Evolutionary conservation across 2,113 vertebrate genomes (phyloP).

Genomic region (Laticauda colubrina): DNA sequence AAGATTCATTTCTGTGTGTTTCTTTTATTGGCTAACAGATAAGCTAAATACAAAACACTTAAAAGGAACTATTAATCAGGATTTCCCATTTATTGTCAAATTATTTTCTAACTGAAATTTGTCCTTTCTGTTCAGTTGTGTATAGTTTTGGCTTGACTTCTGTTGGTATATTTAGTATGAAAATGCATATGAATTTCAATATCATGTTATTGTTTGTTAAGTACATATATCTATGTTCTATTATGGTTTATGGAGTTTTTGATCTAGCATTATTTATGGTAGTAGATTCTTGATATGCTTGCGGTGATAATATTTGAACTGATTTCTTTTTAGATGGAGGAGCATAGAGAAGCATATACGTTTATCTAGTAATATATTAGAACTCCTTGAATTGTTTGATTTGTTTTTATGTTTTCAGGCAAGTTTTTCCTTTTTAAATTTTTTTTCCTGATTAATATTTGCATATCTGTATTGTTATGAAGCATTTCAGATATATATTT

Average conservation of each 20-base stretch:
- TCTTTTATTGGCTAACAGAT: background rate
- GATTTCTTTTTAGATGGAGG: background rate
- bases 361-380: background rate
- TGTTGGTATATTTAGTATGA: background rate
- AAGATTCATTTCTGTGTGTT: background rate
- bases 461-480: background rate
- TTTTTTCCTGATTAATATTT: background rate
- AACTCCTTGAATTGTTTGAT: background rate
- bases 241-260: background rate
- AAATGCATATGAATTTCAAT: background rate
- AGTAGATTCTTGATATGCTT: background rate
- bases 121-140: background rate
- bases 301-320: background rate
- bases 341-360: background rate
- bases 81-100: background rate
- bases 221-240: background rate
- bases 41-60: background rate
- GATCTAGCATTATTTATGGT: background rate
- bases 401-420: background rate
- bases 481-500: background rate
- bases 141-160: background rate
- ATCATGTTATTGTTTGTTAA: background rate
- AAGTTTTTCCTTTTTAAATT: background rate
- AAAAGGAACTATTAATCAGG: background rate
- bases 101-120: background rate